Percentiles rank a stretch among this genome's conserved stretches.
Evolutionary conservation across 2,113 vertebrate species (phyloP).

Genomic region (Ceuthmochares aereus): DNA sequence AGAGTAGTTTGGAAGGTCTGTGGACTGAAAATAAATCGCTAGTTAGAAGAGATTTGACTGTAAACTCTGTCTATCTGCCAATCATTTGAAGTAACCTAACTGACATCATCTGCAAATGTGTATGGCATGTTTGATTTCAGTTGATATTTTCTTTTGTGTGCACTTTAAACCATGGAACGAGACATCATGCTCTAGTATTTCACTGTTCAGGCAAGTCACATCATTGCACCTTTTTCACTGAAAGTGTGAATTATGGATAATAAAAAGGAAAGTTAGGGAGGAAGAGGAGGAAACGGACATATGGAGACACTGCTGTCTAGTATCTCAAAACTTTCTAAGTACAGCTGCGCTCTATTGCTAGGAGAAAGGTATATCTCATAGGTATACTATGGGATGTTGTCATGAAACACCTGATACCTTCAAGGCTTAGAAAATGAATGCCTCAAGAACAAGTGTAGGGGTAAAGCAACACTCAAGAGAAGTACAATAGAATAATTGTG

Average conservation of each 20-base stretch:
- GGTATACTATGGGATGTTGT: not conserved
- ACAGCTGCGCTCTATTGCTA: not conserved
- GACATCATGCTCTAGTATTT: not conserved
- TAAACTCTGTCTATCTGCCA: conserved; percentile 8
- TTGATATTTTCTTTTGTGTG: not conserved
- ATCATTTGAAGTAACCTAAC: not conserved
- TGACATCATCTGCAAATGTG: not conserved
- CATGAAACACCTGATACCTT: not conserved
- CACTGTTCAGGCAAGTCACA: not conserved
- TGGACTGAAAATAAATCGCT: conserved; percentile 24
- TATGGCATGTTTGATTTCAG: not conserved
- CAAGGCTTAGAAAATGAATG: not conserved
- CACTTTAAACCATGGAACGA: not conserved
- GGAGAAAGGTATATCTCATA: not conserved
- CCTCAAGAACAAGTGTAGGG: not conserved
- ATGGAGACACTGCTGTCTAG: not conserved
- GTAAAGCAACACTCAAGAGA: not conserved
- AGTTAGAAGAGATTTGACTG: not conserved
- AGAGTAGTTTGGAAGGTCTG: not conserved
- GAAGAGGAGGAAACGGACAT: not conserved
- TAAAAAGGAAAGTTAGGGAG: not conserved
- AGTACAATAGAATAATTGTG: not conserved
- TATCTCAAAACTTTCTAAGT: not conserved
- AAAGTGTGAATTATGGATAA: not conserved
- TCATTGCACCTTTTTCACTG: not conserved